These are phyloP conservation scores for Tiliacea citrago DNA, from an alignment of 2,888 invertebrate species.

Conservation along the genomic window DNA sequence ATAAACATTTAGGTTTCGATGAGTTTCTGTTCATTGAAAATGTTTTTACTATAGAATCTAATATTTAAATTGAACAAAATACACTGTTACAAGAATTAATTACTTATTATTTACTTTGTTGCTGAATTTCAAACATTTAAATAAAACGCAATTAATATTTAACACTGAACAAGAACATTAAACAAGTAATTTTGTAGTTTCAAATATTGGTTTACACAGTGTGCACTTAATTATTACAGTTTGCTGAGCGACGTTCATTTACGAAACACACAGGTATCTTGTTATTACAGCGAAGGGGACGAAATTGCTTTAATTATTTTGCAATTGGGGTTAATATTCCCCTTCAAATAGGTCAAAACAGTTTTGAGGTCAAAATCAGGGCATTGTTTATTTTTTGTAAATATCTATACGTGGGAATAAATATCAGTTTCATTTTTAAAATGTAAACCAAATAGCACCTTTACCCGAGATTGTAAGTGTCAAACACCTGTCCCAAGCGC, in stretches of 20 bases:
- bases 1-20: too few species aligned
- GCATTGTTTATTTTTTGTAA: background rate
- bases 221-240: slow-evolving; percentile 47
- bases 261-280: slow-evolving; percentile 36
- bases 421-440: slow-evolving; percentile 1
- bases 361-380: background rate
- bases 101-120: background rate
- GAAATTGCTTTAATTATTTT: slow-evolving; percentile 25
- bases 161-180: slow-evolving; percentile 17
- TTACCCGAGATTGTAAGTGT: slow-evolving; percentile 35
- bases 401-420: background rate
- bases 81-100: background rate
- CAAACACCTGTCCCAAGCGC: slow-evolving; percentile 52
- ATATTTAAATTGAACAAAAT: background rate
- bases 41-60: background rate
- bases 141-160: slow-evolving; percentile 24
- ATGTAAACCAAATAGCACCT: slow-evolving; percentile 36
- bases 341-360: background rate
- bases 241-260: slow-evolving; percentile 41
- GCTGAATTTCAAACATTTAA: background rate
- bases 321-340: background rate
- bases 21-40: too few species aligned
- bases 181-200: slow-evolving; percentile 12
- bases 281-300: slow-evolving; percentile 23
- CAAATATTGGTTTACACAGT: slow-evolving; percentile 38